Base-by-base conservation (phyloP, 2,888 invertebrate genomes). In the Megaustenia siamemsis region DNA sequence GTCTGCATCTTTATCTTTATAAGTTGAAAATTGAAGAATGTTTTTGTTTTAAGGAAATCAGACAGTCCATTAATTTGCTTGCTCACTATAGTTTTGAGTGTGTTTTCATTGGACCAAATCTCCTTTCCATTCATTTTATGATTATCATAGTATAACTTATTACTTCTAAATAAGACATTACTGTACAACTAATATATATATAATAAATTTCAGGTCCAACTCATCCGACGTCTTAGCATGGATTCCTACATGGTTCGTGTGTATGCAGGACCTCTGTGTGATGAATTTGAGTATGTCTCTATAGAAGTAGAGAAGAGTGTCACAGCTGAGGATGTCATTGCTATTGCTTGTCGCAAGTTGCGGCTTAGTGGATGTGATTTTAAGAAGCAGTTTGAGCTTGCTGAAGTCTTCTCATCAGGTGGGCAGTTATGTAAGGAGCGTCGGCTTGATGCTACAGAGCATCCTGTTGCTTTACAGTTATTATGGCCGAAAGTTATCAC, bases 401-500 rank as follows among this genome's bases (percentile, higher is more conserved):
- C 93, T 3, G 97, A 97, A 90, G 97, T 97, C 91, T 97, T 97
- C 86, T 97, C 97, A 94, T 96, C 96, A 88, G 96, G 96, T 90
- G 97, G 97, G 63, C 96, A 97, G 91, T 97, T 98, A 93, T 98
- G 98, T 94, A 98, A 98, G 93, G 98, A 98, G 95, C 95, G 98
- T 87, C 95, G 98, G 87, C 96, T 98, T 85, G 97, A 97, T 24
- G 95, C 96, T 63, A 95, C 92, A 68, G 95, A 95, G 89, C 94
- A 94, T 87, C 95, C 95, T 0, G 95, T 95, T 21, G 93, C 94
- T 45, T 92, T 95, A 28, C 95, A 95, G 90, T 91, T 94, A 68
- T 90, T 95, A n/a, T 95, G 95, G 95, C 95, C 95, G 1, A 94
- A 93, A 82, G 85, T 86, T 60, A 87, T 90, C 35, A 12, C 85